Evolutionary conservation across 2,888 invertebrate genomes (phyloP), one percentile per base, ranked within the genome.

Genomic region (Coenonympha glycerion): DNA sequence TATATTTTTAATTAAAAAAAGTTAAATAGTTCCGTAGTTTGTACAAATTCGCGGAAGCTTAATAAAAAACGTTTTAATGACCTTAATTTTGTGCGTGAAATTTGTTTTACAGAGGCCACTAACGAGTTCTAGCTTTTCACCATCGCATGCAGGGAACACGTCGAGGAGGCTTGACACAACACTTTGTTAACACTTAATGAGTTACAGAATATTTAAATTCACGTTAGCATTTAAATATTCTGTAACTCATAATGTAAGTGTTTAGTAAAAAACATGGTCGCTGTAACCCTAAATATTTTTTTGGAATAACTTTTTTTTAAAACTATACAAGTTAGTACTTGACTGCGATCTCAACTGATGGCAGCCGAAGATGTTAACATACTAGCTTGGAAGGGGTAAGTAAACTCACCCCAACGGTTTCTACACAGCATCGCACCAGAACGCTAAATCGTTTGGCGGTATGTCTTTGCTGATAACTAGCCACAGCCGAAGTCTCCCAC

Each of bases 51-150:
- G 28, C 36, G 28, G 49, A 13, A 44, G 42, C 16, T 26, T 30
- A 19, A 48, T 52, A 52, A 48, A 48, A 48, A 48, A 52, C 39
- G 52, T 52, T 53, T 53, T 49, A 49, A 53, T 53, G 46, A 40
- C 40, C 49, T 52, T 44, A 39, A 49, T 46, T 39, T 41, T 40
- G 34, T 46, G 46, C 40, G 49, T 53, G 41, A 49, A 53, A 49
- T 49, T 41, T 53, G 49, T 46, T 49, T 49, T 49, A 18, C 49
- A 34, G 21, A 33, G 45, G 40, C 40, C 40, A 34, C 36, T 49
- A 49, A 49, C 46, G 53, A 53, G 49, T 15, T 46, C 41, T 24
- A 41, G 49, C 30, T 36, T 45, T 49, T 46, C 40, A 49, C 36
- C 46, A 41, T 37, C 31, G 45, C 46, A 19, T 49, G 41, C 37